Evolutionary conservation across 2,113 vertebrate species (phyloP), one percentile per base, ranked within the genome.

Genomic region (Archilochus colubris): DNA sequence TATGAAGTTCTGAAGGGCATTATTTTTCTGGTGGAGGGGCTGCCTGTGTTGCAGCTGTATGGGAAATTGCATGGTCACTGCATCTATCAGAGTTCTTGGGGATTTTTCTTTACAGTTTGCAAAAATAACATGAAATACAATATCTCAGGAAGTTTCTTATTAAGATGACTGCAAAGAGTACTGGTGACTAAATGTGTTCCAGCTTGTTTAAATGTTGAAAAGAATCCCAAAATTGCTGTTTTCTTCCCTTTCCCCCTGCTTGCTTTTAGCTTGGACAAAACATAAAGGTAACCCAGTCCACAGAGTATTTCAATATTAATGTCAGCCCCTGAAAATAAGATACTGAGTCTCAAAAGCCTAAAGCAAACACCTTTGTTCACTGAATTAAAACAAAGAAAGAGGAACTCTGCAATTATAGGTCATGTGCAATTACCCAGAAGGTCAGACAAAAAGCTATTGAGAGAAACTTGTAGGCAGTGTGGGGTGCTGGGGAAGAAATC

Each of bases 391-490:
- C 25, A 72, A 77, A 70, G 4, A 40, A 46, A 31, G 81, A 80
- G 36, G 4, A 51, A 25, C 21, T 79, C 63, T 66, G 44, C 43
- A 82, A 69, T 90, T 93, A 57, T 43, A 93, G 72, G 87, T 91
- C 91, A 92, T 51, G 48, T 68, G 33, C 53, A 95, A 80, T 79
- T 93, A 92, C 30, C 21, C 43, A 40, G 30, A 85, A 82, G 63
- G 77, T 97, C 90, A 95, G 73, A 93, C 58, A 80, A 89, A 84
- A 94, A 80, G 22, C 63, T 74, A 9, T 54, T 61, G 79, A 91
- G 59, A 83, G 38, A 70, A 95, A 70, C 19, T 58, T 69, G 21
- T 31, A 72, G 31, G 22, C 33, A 83, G 58, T 7, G 33, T 27
- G 11, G 17, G 61, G 57, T 82, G 73, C 22, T 79, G 59, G 55